Evolutionary conservation across 2,888 invertebrate species (phyloP).

Genomic region (Gibbula magus): DNA sequence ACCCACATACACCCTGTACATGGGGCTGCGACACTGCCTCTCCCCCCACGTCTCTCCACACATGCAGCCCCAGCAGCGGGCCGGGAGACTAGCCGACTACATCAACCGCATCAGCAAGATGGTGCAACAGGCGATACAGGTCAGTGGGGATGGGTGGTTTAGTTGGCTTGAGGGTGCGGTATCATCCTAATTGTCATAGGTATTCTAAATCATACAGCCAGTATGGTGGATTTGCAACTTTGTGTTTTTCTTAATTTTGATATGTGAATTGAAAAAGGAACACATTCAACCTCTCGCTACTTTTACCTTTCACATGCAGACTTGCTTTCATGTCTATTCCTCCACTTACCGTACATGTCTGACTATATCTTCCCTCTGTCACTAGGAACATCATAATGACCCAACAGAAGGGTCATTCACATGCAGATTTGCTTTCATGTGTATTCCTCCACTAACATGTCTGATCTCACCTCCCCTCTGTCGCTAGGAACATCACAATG

Average conservation of each 20-base stretch:
- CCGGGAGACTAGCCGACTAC: conserved; percentile 91
- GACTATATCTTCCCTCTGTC: too few relatives aligned
- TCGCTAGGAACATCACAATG: conserved; percentile 65
- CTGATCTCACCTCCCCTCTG: too few relatives aligned
- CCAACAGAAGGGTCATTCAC: conserved; percentile 50
- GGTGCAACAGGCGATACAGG: conserved; percentile 89
- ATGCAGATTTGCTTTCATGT: not conserved
- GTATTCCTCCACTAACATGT: not conserved
- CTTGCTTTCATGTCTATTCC: not conserved
- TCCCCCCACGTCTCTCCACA: conserved; percentile 96
- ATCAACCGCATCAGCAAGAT: conserved; percentile 91
- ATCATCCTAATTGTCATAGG: too few relatives aligned
- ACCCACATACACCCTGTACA: conserved; percentile 96
- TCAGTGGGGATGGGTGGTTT: conserved; percentile 64
- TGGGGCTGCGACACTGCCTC: conserved; percentile 94
- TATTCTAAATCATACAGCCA: too few relatives aligned
- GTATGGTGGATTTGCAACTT: not conserved
- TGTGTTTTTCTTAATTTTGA: not conserved
- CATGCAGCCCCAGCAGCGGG: conserved; percentile 91
- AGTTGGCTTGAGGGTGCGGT: too few relatives aligned
- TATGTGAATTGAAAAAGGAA: not conserved
- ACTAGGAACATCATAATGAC: conserved; percentile 67
- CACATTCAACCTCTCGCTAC: not conserved
- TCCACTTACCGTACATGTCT: not conserved
- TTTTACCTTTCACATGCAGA: not conserved